Conservation (phyloP, 2,888 invertebrate species). For the Galeruca laticollis region DNA sequence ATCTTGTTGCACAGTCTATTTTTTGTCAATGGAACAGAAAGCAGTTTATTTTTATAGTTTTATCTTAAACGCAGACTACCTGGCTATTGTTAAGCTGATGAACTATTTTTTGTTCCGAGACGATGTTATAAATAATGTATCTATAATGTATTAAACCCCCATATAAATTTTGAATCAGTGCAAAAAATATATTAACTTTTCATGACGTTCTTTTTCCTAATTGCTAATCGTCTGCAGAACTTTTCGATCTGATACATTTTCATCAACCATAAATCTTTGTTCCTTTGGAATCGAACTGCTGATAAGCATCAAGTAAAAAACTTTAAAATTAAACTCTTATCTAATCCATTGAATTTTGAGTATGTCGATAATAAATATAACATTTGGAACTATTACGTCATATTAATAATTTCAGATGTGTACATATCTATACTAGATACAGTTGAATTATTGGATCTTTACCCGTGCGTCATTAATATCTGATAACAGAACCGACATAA, state of each 20-base stretch:
- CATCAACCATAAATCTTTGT: too few species aligned
- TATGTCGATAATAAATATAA: too few species aligned
- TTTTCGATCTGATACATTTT: not conserved
- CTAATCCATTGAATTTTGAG: too few species aligned
- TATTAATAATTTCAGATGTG: too few species aligned
- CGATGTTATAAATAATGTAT: conserved; percentile 4
- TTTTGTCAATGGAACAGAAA: not conserved
- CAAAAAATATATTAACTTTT: not conserved
- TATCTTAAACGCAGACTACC: conserved; percentile 2
- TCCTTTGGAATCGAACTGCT: too few species aligned
- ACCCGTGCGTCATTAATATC: too few species aligned
- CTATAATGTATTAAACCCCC: not conserved
- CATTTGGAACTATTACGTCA: too few species aligned
- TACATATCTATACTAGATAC: too few species aligned
- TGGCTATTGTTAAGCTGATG: conserved; percentile 7
- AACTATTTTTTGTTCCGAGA: not conserved
- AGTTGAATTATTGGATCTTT: too few species aligned
- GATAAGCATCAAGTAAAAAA: too few species aligned
- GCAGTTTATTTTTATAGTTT: not conserved
- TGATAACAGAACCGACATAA: too few species aligned
- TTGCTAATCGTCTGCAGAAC: not conserved
- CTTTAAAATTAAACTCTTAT: too few species aligned
- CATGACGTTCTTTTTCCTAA: not conserved
- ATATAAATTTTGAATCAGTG: not conserved
- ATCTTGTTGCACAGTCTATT: conserved; percentile 4